Percentiles rank a stretch among this genome's conserved stretches.
These are phyloP conservation scores for Tiphia femorata DNA, from an alignment of 2,888 invertebrate species.

Conservation along the genomic window DNA sequence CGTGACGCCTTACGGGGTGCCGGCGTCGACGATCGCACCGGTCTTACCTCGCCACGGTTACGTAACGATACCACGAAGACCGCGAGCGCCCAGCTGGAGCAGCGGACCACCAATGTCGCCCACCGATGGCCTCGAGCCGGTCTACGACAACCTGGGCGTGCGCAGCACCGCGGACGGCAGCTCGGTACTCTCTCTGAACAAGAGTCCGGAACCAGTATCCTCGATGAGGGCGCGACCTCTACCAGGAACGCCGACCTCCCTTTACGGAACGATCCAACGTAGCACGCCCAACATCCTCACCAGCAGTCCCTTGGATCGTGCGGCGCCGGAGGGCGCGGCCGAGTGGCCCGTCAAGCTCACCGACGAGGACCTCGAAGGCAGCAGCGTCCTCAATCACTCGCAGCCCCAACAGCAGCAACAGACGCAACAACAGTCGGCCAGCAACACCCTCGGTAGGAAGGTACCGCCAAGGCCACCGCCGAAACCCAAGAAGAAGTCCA, in stretches of 20 bases:
- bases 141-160: constrained; percentile 88
- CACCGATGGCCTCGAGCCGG: constrained; percentile 75
- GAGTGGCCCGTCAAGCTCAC: constrained; percentile 70
- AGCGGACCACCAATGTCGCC: constrained; percentile 74
- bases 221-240: constrained; percentile 77
- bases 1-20: constrained; percentile 63
- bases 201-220: constrained; percentile 73
- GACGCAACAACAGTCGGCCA: constrained; percentile 63
- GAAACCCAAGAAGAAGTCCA: constrained; percentile 82
- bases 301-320: constrained; percentile 60
- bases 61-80: constrained; percentile 88
- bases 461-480: constrained; percentile 88
- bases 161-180: constrained; percentile 91
- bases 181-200: constrained; percentile 83
- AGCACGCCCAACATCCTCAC: constrained; percentile 55
- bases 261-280: constrained; percentile 54
- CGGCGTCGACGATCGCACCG: constrained; percentile 71
- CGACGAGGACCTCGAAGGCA: constrained; percentile 63
- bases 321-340: constrained; percentile 68
- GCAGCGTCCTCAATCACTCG: constrained; percentile 23
- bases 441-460: constrained; percentile 74
- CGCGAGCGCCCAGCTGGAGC: constrained; percentile 86
- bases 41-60: constrained; percentile 84
- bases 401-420: constrained; percentile 59
- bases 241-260: constrained; percentile 74